Percentiles rank a stretch among this genome's conserved stretches.
Evolutionary conservation across 2,888 invertebrate species (phyloP).

Genomic region (Anagyrus pseudococci): DNA sequence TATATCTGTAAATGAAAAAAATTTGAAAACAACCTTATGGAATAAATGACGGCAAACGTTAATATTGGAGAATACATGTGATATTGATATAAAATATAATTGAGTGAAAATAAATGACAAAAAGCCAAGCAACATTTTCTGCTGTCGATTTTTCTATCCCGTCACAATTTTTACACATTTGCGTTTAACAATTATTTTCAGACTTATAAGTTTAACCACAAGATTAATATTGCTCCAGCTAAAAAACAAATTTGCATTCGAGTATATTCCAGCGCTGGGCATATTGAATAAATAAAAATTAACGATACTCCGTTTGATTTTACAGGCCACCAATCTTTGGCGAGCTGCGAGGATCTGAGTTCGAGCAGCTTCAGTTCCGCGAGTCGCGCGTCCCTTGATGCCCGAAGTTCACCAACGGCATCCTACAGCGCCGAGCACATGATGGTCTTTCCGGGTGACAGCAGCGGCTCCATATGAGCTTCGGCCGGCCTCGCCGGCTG

Average conservation of each 20-base stretch:
- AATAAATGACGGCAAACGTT: constrained; percentile 38
- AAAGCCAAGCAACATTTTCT: constrained; percentile 21
- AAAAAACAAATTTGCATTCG: too few relatives aligned
- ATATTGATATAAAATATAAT: constrained; percentile 25
- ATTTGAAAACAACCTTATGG: constrained; percentile 40
- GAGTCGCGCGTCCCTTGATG: constrained; percentile 78
- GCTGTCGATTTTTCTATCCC: constrained; percentile 21
- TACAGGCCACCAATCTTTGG: constrained; percentile 71
- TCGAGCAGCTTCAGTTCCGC: constrained; percentile 86
- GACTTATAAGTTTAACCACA: neutral
- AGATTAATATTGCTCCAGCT: too few relatives aligned
- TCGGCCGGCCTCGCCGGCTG: constrained; percentile 7
- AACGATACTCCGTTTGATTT: neutral
- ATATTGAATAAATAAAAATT: neutral
- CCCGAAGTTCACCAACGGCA: constrained; percentile 76
- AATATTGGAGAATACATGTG: constrained; percentile 23
- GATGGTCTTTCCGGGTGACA: constrained; percentile 81
- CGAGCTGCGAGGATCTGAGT: constrained; percentile 75
- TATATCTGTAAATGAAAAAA: constrained; percentile 33
- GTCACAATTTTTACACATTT: neutral
- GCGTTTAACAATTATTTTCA: neutral
- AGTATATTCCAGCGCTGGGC: too few relatives aligned
- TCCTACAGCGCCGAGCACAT: constrained; percentile 78
- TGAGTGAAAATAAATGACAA: constrained; percentile 35
- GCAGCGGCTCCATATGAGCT: constrained; percentile 71